Percentiles rank a stretch among this genome's conserved stretches.
phyloP scores from a whole-genome alignment of 1,140 invertebrate genomes.

The Acromyrmex echinatior region DNA sequence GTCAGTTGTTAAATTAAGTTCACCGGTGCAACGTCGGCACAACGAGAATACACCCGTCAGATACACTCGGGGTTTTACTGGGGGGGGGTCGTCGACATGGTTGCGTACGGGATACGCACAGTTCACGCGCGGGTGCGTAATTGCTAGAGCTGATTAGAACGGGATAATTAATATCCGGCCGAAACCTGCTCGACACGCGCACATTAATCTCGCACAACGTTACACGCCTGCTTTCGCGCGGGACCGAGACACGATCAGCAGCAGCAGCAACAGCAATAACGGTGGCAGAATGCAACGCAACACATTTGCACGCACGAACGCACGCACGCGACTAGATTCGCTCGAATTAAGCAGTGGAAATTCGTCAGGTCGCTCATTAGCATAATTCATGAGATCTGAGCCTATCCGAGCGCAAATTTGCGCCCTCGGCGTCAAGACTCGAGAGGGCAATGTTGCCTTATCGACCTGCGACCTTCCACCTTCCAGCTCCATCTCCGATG shows the following conservation, averaged over 20 bases:
- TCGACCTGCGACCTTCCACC: conserved; percentile 36
- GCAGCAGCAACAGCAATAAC: neutral
- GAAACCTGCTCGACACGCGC: conserved; percentile 37
- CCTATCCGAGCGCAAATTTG: conserved; percentile 10
- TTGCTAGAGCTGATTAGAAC: conserved; percentile 66
- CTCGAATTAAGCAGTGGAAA: neutral
- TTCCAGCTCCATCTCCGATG: neutral
- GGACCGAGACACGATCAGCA: neutral
- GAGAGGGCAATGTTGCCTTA: conserved; percentile 32
- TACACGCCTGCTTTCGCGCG: conserved; percentile 16
- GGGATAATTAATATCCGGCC: conserved; percentile 69
- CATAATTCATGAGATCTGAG: conserved; percentile 43
- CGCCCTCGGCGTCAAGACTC: neutral
- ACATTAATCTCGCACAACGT: conserved; percentile 68
- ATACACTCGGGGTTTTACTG: neutral
- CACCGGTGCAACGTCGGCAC: conserved; percentile 5
- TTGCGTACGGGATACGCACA: neutral
- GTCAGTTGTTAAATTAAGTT: conserved; percentile 35
- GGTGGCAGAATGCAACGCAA: neutral
- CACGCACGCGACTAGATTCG: neutral
- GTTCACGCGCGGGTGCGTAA: conserved; percentile 48
- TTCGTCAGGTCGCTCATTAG: neutral
- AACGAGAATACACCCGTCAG: conserved; percentile 6
- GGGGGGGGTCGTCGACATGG: neutral
- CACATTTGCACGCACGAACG: neutral